Evolutionary conservation across 2,888 invertebrate species (phyloP).

Genomic region (Nomada flava): DNA sequence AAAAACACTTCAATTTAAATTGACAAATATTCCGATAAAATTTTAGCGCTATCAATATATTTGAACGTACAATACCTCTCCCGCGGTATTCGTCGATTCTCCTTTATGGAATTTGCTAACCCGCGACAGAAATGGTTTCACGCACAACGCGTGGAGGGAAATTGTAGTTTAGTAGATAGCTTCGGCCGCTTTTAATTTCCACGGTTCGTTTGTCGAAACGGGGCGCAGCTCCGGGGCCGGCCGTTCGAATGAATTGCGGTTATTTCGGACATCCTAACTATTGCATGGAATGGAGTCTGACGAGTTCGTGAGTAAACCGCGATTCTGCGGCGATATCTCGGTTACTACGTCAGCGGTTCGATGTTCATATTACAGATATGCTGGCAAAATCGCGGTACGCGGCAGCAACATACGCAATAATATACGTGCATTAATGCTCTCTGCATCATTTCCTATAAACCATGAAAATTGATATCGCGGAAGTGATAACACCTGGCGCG

Average conservation of each 20-base stretch:
- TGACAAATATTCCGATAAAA: no score
- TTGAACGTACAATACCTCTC: no score
- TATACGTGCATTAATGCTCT: not conserved
- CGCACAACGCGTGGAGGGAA: not conserved
- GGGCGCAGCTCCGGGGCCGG: not conserved
- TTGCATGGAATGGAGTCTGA: conserved; percentile 23
- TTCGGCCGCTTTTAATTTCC: not conserved
- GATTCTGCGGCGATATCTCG: conserved; percentile 56
- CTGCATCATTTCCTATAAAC: conserved; percentile 16
- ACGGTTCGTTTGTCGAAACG: not conserved
- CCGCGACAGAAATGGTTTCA: not conserved
- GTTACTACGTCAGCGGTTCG: conserved; percentile 49
- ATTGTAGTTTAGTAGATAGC: not conserved
- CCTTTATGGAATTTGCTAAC: no score
- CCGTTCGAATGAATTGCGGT: conserved; percentile 48
- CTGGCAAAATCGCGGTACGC: conserved; percentile 30
- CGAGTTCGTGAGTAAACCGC: conserved; percentile 55
- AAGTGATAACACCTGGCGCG: conserved; percentile 13
- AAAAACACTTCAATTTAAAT: not conserved
- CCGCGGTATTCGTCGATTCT: no score
- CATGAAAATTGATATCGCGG: conserved; percentile 22
- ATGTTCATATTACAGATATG: conserved; percentile 50
- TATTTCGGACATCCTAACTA: conserved; percentile 40
- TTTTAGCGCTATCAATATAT: no score
- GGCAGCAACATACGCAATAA: conserved; percentile 31